Percentiles rank a stretch among this genome's conserved stretches.
phyloP scores from a whole-genome alignment of 1,140 invertebrate species.

The Brachionus manjavacas region DNA sequence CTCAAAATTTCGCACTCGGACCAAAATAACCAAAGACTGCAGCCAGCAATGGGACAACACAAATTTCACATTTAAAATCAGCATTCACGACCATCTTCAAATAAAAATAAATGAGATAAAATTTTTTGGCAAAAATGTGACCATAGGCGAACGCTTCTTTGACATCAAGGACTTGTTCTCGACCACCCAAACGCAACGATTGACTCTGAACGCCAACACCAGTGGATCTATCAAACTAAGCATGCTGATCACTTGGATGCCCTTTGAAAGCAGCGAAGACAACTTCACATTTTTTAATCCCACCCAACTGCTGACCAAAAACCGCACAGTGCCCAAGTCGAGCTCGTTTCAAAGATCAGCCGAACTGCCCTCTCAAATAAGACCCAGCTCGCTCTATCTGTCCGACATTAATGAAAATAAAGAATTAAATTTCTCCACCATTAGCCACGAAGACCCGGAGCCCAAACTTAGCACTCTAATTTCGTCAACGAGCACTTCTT shows the following conservation, averaged over 20 bases:
- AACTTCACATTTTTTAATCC: conserved; percentile 10
- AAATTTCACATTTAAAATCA: conserved; percentile 58
- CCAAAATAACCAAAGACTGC: conserved; percentile 61
- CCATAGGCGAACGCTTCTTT: conserved; percentile 64
- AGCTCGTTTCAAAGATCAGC: neutral
- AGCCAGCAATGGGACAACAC: conserved; percentile 62
- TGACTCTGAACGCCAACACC: conserved; percentile 66
- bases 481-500: conserved; percentile 1
- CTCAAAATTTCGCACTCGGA: conserved; percentile 63
- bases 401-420: neutral
- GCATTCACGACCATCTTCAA: conserved; percentile 60
- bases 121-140: conserved; percentile 57
- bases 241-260: conserved; percentile 64
- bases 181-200: conserved; percentile 62
- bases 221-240: conserved; percentile 66
- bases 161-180: conserved; percentile 64
- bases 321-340: neutral
- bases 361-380: neutral
- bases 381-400: neutral
- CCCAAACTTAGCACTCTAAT: neutral
- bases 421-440: neutral
- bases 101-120: conserved; percentile 63
- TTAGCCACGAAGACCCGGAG: neutral
- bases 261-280: conserved; percentile 35
- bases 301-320: neutral